Evolutionary conservation across 2,797 vertebrate genomes (phyloP).

Genomic region (Argya squamiceps): DNA sequence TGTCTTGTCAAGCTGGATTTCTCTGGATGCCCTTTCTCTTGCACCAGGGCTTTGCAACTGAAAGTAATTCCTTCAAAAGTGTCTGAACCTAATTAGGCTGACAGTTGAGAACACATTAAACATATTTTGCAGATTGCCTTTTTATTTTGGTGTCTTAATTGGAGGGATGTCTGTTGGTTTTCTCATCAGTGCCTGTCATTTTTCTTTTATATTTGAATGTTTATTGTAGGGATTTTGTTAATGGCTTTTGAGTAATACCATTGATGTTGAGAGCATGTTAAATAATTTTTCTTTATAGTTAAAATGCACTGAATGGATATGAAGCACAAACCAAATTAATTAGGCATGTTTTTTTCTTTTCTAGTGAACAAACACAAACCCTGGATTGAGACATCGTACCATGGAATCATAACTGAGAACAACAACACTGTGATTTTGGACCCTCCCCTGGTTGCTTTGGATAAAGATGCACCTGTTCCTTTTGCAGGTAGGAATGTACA

Average conservation of each 20-base stretch:
- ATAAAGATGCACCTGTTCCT: conserved; percentile 94
- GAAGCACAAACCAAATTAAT: neutral
- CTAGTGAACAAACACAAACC: conserved; percentile 98
- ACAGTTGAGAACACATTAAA: neutral
- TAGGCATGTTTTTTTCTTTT: neutral
- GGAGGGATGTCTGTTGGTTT: neutral
- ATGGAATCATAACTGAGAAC: conserved; percentile 95
- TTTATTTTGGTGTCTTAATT: neutral
- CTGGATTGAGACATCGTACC: conserved; percentile 97
- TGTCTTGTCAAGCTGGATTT: neutral
- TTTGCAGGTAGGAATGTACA: conserved; percentile 88
- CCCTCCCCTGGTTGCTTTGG: conserved; percentile 93
- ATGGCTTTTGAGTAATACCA: neutral
- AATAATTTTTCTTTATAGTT: neutral
- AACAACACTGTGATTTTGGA: conserved; percentile 92
- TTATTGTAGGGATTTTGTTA: neutral
- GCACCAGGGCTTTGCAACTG: neutral
- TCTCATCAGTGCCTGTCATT: neutral
- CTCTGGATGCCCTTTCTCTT: neutral
- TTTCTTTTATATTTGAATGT: neutral
- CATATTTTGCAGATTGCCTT: neutral
- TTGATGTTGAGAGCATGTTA: neutral
- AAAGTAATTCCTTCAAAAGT: neutral
- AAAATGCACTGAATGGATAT: neutral
- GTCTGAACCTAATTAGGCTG: neutral